These are phyloP conservation scores for Neotoxoptera formosana DNA, from an alignment of 1,140 invertebrate genomes.

Conservation along the genomic window DNA sequence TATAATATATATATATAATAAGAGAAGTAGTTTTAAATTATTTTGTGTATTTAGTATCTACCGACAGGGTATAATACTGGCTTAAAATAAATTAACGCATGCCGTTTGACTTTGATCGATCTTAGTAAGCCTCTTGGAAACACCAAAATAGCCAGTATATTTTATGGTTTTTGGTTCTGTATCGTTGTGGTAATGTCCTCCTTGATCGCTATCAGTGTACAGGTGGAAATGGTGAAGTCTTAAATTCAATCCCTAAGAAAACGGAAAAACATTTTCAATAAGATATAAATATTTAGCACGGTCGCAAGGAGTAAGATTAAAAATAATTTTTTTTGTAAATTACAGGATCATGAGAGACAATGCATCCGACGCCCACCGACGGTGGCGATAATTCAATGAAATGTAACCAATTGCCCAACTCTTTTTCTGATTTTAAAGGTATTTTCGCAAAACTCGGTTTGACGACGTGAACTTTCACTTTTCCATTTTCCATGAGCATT, in stretches of 20 bases:
- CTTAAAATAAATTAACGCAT: no score
- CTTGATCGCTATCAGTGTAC: conserved; percentile 84
- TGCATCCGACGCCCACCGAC: conserved; percentile 83
- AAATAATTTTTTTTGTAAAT: conserved; percentile 63
- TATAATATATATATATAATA: no score
- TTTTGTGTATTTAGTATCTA: no score
- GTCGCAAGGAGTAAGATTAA: neutral
- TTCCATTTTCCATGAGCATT: conserved; percentile 83
- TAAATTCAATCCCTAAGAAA: conserved; percentile 78
- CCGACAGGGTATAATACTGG: no score
- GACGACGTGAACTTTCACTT: conserved; percentile 92
- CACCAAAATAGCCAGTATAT: conserved; percentile 87
- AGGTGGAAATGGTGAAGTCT: conserved; percentile 94
- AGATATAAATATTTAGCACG: no score
- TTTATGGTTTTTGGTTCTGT: conserved; percentile 83
- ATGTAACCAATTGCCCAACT: conserved; percentile 86
- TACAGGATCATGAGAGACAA: conserved; percentile 87
- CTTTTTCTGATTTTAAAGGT: conserved; percentile 76
- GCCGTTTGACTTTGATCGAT: conserved; percentile 71
- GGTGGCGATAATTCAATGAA: conserved; percentile 90
- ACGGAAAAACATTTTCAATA: neutral
- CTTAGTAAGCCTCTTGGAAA: conserved; percentile 77
- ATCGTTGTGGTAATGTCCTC: conserved; percentile 96
- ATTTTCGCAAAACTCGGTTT: conserved; percentile 79
- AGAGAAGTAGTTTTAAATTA: no score